Conservation (phyloP, 1,140 invertebrate species). For the Drosophila oshimai region DNA sequence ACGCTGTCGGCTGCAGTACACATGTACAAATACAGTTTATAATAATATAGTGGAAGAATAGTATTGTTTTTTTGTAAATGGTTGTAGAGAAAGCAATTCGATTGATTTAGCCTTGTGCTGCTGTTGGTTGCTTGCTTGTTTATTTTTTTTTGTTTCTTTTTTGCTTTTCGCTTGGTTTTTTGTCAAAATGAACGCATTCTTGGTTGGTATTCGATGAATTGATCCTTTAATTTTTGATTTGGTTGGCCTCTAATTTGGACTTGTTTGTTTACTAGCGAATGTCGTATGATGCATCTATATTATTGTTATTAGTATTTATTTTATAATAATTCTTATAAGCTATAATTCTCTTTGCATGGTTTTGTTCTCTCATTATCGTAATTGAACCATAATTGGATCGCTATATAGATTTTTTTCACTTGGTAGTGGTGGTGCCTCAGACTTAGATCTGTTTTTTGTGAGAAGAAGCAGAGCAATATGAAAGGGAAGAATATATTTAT, state of each 20-base stretch:
- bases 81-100: constrained; percentile 75
- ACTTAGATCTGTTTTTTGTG: constrained; percentile 61
- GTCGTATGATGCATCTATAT: constrained; percentile 79
- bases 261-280: constrained; percentile 73
- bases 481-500: constrained; percentile 75
- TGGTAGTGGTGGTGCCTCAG: constrained; percentile 40
- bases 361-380: constrained; percentile 73
- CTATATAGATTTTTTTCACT: constrained; percentile 53
- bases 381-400: constrained; percentile 66
- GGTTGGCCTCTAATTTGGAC: constrained; percentile 62
- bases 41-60: constrained; percentile 80
- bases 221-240: constrained; percentile 45
- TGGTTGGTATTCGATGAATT: constrained; percentile 66
- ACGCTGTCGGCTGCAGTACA: constrained; percentile 78
- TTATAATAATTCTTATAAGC: constrained; percentile 82
- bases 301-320: constrained; percentile 72
- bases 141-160: constrained; percentile 31
- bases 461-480: constrained; percentile 61
- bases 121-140: constrained; percentile 20
- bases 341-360: constrained; percentile 82
- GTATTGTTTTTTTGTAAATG: constrained; percentile 58
- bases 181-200: constrained; percentile 76
- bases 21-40: constrained; percentile 73
- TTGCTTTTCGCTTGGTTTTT: constrained; percentile 41
- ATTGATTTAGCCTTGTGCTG: constrained; percentile 55